These are phyloP conservation scores for Leiothrix lutea DNA, from an alignment of 2,113 vertebrate species.

Conservation along the genomic window DNA sequence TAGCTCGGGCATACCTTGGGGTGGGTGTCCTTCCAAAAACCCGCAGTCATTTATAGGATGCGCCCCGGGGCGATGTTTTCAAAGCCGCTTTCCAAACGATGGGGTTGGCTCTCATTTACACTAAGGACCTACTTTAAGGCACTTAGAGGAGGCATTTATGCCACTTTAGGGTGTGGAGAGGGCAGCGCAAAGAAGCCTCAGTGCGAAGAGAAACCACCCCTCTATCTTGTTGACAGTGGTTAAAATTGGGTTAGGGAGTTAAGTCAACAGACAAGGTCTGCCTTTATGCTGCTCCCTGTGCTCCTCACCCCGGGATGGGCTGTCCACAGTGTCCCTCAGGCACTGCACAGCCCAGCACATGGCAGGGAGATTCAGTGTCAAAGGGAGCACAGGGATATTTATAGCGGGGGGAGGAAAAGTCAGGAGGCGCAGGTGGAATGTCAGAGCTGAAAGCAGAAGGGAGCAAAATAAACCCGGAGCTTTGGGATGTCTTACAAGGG, in stretches of 20 bases:
- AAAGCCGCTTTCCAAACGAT: not conserved
- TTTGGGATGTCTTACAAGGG: not conserved
- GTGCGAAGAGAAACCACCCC: conserved; percentile 35
- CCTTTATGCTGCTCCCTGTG: not conserved
- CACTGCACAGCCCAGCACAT: not conserved
- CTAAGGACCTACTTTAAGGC: conserved; percentile 45
- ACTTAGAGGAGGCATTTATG: conserved; percentile 49
- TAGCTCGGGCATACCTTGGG: not conserved
- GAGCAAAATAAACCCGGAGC: not conserved
- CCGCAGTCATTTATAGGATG: conserved; percentile 35
- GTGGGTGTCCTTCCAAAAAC: conserved; percentile 7
- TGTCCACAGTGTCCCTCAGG: not conserved
- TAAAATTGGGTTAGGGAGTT: conserved; percentile 36
- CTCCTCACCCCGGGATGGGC: not conserved
- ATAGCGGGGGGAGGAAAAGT: not conserved
- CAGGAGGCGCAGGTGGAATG: not conserved
- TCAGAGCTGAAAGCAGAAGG: not conserved
- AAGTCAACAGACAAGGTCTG: conserved; percentile 18
- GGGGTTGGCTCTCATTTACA: not conserved
- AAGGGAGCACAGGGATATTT: not conserved
- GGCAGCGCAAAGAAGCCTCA: conserved; percentile 16
- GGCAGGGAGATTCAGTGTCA: not conserved
- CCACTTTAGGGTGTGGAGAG: conserved; percentile 46
- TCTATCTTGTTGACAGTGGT: conserved; percentile 59
- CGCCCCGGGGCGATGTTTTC: not conserved